Conservation (phyloP, 2,113 vertebrate species). For the Tauraco erythrolophus region DNA sequence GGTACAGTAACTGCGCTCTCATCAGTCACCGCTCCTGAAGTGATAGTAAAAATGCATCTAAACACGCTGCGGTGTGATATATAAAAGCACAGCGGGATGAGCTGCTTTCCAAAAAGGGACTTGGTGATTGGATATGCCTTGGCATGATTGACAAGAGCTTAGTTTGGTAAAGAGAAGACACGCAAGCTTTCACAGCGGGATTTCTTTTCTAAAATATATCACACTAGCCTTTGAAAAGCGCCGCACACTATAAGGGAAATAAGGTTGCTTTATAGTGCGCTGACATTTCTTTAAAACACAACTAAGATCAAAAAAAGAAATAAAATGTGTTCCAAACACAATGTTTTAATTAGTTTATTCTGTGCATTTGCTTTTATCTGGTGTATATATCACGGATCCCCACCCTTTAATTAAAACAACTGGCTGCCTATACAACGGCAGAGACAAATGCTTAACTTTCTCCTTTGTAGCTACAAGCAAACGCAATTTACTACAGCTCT, state of each 20-base stretch:
- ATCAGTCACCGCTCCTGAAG: slow-evolving; percentile 93
- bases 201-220: slow-evolving; percentile 95
- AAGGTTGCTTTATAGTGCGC: slow-evolving; percentile 80
- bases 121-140: slow-evolving; percentile 92
- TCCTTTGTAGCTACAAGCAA: slow-evolving; percentile 61
- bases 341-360: slow-evolving; percentile 86
- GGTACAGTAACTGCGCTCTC: slow-evolving; percentile 82
- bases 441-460: slow-evolving; percentile 62
- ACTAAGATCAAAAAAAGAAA: slow-evolving; percentile 82
- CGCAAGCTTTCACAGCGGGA: slow-evolving; percentile 96
- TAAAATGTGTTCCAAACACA: slow-evolving; percentile 83
- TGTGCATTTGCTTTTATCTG: slow-evolving; percentile 78
- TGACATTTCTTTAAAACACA: slow-evolving; percentile 85
- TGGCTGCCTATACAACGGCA: slow-evolving; percentile 38
- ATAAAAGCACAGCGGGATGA: slow-evolving; percentile 99
- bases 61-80: slow-evolving; percentile 93
- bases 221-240: slow-evolving; percentile 96
- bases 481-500: slow-evolving; percentile 50
- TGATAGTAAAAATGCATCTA: slow-evolving; percentile 96
- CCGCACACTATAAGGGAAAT: slow-evolving; percentile 85
- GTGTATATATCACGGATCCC: slow-evolving; percentile 72
- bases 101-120: slow-evolving; percentile 92
- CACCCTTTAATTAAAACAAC: slow-evolving; percentile 79
- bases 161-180: slow-evolving; percentile 98
- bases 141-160: slow-evolving; percentile 95